Evolutionary conservation across 2,113 vertebrate species (phyloP), one percentile per base, ranked within the genome.

Genomic region (Nothobranchius kuhntae): DNA sequence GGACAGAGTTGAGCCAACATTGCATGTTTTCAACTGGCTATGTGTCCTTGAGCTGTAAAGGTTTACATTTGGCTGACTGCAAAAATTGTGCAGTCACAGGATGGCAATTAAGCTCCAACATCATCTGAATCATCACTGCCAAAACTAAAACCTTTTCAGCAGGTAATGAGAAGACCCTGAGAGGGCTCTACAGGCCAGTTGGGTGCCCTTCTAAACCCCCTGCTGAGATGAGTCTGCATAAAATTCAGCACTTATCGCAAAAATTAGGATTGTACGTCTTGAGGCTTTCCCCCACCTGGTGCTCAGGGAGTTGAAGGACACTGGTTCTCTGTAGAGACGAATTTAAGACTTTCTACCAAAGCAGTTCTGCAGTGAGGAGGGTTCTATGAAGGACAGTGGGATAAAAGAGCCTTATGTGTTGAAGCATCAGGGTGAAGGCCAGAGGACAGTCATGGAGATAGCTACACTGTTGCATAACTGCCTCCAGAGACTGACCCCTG

Each of bases 91-190:
- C 52, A 65, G 68, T 68, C 13, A 59, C 72, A 47, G 83, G 21
- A 4, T 17, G 2, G 65, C 82, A 83, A 89, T 87, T 82, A 90
- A 84, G 72, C 75, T 63, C 65, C 53, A 13, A n/a, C 73, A 54
- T 75, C 71, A 68, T 81, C 67, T 75, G 75, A 75, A 83, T 80
- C 84, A 57, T 79, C 76, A 61, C 61, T 68, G 61, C 72, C 69
- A 73, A 65, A 86, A 77, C 12, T 61, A 69, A 75, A 68, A 70
- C 24, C 77, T 52, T 46, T 30, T 30, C 30, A 30, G 30, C 4
- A 30, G 30, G 30, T 30, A 77, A 73, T 60, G 61, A 80, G 77
- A 61, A 73, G 72, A 74, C 76, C 73, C 81, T 57, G 76, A 70
- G 60, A 54, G 75, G 65, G 13, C 68, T 66, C 65, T n/a, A 4